These are phyloP conservation scores for Halictus quadricinctus DNA, from an alignment of 2,888 invertebrate genomes.

Conservation along the genomic window DNA sequence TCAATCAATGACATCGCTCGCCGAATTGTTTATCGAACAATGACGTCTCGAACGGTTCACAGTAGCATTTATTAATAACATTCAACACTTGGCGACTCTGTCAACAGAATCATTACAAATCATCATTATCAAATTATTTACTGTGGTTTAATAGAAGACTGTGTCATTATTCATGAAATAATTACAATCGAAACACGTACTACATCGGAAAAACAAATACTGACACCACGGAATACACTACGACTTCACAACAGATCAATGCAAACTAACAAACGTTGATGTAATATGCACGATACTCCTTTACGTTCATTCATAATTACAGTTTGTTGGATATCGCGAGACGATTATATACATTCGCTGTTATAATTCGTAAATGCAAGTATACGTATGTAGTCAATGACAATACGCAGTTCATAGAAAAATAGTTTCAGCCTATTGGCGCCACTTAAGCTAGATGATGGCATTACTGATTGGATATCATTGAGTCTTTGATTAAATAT, in stretches of 20 bases:
- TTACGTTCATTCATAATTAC: constrained; percentile 41
- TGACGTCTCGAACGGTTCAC: not conserved
- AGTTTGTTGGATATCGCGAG: not conserved
- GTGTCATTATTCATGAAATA: constrained; percentile 13
- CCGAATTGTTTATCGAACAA: not conserved
- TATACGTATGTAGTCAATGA: constrained; percentile 3
- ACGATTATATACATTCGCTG: constrained; percentile 6
- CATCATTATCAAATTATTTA: too few species aligned
- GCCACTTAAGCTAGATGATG: constrained; percentile 20
- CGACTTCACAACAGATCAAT: not conserved
- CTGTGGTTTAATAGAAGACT: not conserved
- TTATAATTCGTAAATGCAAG: constrained; percentile 30
- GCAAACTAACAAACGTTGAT: constrained; percentile 7
- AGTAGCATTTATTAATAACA: constrained; percentile 16
- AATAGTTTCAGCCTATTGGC: constrained; percentile 10
- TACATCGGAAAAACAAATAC: constrained; percentile 6
- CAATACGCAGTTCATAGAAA: constrained; percentile 14
- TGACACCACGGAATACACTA: constrained; percentile 19
- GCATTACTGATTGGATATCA: constrained; percentile 26
- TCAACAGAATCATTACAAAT: constrained; percentile 1
- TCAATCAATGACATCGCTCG: not conserved
- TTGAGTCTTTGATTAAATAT: not conserved
- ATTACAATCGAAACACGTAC: constrained; percentile 11
- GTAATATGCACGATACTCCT: not conserved
- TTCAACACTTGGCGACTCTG: not conserved